Percentiles rank a stretch among this genome's conserved stretches.
phyloP scores from a whole-genome alignment of 2,797 vertebrate species.

The Protonibea diacanthus region DNA sequence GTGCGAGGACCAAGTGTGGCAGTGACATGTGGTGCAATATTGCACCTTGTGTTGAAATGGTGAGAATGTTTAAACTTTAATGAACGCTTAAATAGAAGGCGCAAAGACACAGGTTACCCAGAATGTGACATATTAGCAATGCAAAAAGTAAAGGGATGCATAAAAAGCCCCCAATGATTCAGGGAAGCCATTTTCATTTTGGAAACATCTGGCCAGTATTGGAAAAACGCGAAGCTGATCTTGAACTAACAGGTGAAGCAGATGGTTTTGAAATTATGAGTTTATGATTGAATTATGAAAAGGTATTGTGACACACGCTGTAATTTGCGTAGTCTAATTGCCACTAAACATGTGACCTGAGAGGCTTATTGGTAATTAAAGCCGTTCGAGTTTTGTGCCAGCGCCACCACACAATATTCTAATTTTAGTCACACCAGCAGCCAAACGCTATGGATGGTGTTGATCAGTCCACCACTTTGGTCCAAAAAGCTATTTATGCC shows the following conservation, averaged over 20 bases:
- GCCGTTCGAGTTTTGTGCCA: conserved; percentile 10
- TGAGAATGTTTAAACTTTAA: too few relatives aligned
- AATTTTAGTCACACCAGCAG: neutral
- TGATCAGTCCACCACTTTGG: neutral
- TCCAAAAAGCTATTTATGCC: neutral
- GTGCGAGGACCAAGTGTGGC: too few relatives aligned
- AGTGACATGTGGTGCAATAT: too few relatives aligned
- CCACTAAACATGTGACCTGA: conserved; percentile 16
- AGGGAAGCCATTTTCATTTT: conserved; percentile 4
- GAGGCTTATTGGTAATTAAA: conserved; percentile 29
- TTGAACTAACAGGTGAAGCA: conserved; percentile 50
- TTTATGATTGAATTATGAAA: conserved; percentile 38
- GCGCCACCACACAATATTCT: neutral
- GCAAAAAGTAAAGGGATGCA: neutral
- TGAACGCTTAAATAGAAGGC: too few relatives aligned
- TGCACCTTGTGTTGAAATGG: too few relatives aligned
- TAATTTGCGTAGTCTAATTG: conserved; percentile 12
- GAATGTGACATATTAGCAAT: neutral
- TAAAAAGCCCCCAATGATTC: conserved; percentile 14
- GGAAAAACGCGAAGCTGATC: conserved; percentile 20
- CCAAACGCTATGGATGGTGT: neutral
- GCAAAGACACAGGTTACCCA: too few relatives aligned
- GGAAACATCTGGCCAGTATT: conserved; percentile 52
- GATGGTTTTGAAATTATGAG: too few relatives aligned
- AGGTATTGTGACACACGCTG: conserved; percentile 32